Conservation (phyloP, 1,140 invertebrate genomes). For the Rhynchophorus ferrugineus region DNA sequence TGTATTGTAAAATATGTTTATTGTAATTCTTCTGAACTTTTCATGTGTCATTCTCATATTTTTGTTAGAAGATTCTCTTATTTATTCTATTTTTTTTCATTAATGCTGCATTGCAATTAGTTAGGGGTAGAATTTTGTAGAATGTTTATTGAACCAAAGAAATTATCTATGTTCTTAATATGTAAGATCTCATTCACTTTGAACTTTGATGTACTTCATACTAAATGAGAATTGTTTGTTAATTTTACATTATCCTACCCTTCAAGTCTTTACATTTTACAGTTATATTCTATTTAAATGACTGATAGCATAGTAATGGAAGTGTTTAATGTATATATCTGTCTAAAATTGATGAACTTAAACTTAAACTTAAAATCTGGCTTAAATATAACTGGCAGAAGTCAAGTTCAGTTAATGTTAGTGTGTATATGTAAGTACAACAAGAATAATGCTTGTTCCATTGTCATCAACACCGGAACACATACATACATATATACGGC, state of each 20-base stretch:
- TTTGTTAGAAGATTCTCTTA: conserved; percentile 3
- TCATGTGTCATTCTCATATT: conserved; percentile 4
- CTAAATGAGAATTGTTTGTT: not conserved
- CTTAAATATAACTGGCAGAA: conserved; percentile 12
- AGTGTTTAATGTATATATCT: conserved; percentile 17
- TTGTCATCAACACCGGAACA: not conserved
- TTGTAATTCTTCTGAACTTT: conserved; percentile 20
- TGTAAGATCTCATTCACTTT: not conserved
- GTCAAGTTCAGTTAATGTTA: conserved; percentile 13
- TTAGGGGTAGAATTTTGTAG: conserved; percentile 6
- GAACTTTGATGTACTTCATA: not conserved
- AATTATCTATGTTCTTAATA: not conserved
- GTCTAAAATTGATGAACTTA: conserved; percentile 7
- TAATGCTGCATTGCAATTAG: conserved; percentile 7
- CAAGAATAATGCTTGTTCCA: not conserved
- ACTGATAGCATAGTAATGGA: conserved; percentile 17
- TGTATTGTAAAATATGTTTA: conserved; percentile 32
- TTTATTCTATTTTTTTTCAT: conserved; percentile 2
- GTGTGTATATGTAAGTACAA: conserved; percentile 5
- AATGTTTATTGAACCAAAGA: conserved; percentile 4
- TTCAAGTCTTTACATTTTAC: conserved; percentile 1
- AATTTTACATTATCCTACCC: conserved; percentile 5
- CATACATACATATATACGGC: not conserved
- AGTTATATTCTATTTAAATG: conserved; percentile 18
- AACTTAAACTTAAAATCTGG: conserved; percentile 8